Conservation (phyloP, 2,888 invertebrate species). For the Caenorhabditis sp. region DNA sequence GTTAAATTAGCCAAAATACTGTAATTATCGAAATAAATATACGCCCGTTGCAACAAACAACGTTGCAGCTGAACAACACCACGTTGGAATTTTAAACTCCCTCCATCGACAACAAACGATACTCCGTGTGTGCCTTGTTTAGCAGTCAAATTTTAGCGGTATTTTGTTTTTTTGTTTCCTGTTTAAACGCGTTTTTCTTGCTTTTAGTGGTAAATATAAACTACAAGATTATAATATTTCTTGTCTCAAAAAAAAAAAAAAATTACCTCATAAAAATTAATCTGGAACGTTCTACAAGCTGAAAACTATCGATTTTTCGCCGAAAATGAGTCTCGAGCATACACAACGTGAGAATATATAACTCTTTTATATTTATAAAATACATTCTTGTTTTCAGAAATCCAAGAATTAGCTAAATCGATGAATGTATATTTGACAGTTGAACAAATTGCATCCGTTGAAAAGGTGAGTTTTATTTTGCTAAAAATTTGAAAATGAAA, state of each 20-base stretch:
- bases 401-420: conserved; percentile 26
- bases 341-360: conserved; percentile 4
- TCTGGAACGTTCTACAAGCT: not conserved
- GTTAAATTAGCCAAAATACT: too few species aligned
- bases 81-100: not conserved
- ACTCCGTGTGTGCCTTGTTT: not conserved
- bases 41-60: too few species aligned
- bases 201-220: too few species aligned
- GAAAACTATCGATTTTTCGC: not conserved
- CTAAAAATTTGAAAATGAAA: not conserved
- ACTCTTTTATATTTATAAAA: conserved; percentile 1
- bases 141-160: not conserved
- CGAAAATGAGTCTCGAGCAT: not conserved
- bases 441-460: conserved; percentile 28
- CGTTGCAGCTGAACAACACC: too few species aligned
- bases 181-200: not conserved
- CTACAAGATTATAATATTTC: too few species aligned
- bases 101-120: not conserved
- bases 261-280: too few species aligned
- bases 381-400: conserved; percentile 12
- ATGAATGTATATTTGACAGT: conserved; percentile 22
- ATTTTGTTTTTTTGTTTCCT: not conserved
- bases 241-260: too few species aligned
- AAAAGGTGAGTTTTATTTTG: conserved; percentile 23
- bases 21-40: too few species aligned